phyloP scores from a whole-genome alignment of 92 coral and sea anemone species.

The Siderastrea siderea region DNA sequence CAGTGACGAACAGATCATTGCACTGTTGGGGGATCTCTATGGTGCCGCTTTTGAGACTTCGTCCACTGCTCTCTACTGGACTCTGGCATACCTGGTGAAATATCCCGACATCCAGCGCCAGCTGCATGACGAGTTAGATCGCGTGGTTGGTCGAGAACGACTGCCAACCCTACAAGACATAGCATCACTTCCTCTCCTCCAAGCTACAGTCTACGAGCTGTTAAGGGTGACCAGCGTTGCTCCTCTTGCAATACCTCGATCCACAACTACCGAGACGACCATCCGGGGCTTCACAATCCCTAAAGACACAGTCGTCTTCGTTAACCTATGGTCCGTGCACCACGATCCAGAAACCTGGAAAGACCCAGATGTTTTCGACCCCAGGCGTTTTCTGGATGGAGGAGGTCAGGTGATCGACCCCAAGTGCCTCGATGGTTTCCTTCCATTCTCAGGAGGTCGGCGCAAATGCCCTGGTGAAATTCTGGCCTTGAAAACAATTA shows the following conservation, averaged over 20 bases:
- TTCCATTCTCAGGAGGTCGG: conserved; percentile 61
- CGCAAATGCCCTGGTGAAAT: conserved; percentile 59
- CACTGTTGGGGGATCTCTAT: conserved; percentile 66
- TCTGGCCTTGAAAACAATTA: conserved; percentile 22
- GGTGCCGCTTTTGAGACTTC: conserved; percentile 82
- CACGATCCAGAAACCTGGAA: conserved; percentile 48
- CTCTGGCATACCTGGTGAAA: conserved; percentile 70
- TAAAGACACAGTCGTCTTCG: conserved; percentile 60
- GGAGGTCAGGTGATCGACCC: conserved; percentile 48
- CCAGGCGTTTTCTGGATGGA: conserved; percentile 54
- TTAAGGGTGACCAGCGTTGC: conserved; percentile 71
- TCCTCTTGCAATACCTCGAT: conserved; percentile 78
- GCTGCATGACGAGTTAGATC: conserved; percentile 79
- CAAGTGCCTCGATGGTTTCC: conserved; percentile 41
- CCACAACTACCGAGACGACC: conserved; percentile 69
- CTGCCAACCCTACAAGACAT: conserved; percentile 71
- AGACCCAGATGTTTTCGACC: conserved; percentile 67
- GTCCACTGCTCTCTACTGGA: conserved; percentile 71
- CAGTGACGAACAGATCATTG: conserved; percentile 46
- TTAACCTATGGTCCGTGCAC: conserved; percentile 66
- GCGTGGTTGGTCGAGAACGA: conserved; percentile 64
- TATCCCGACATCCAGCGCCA: conserved; percentile 71
- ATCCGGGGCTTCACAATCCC: conserved; percentile 76
- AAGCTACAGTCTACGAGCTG: conserved; percentile 77
- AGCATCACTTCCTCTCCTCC: conserved; percentile 66